Conservation (phyloP, 2,113 vertebrate genomes). For the Chascanopsetta lugubris region DNA sequence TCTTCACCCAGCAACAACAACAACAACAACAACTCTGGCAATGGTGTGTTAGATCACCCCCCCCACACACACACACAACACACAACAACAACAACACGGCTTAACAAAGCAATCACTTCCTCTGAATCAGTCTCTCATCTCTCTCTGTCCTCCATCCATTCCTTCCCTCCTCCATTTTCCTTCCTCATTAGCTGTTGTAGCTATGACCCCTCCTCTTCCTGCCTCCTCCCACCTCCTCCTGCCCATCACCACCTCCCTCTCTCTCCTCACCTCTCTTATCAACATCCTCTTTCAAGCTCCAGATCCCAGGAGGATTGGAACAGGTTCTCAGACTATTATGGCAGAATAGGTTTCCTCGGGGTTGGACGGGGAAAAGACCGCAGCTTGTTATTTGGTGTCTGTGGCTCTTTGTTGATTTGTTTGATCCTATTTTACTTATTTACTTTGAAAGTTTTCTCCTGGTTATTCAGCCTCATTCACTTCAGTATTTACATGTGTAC, state of each 20-base stretch:
- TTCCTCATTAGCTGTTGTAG: constrained; percentile 41
- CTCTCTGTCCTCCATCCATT: neutral
- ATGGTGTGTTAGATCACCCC: constrained; percentile 74
- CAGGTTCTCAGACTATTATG: constrained; percentile 36
- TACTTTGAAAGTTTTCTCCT: neutral
- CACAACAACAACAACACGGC: constrained; percentile 9
- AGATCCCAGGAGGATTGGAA: constrained; percentile 43
- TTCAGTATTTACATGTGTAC: neutral
- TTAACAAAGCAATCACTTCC: neutral
- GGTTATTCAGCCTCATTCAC: neutral
- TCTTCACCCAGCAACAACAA: constrained; percentile 91
- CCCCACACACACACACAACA: neutral
- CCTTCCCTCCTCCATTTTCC: constrained; percentile 21
- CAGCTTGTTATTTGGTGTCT: constrained; percentile 1
- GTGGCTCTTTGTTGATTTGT: constrained; percentile 1
- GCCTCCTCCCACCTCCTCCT: constrained; percentile 11
- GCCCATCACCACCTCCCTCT: constrained; percentile 38
- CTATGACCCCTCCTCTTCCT: constrained; percentile 22
- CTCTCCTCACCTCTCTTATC: constrained; percentile 66
- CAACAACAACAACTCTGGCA: constrained; percentile 89
- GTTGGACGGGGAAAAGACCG: constrained; percentile 11
- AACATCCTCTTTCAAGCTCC: constrained; percentile 42
- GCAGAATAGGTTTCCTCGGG: constrained; percentile 32
- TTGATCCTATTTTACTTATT: neutral
- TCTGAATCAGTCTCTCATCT: constrained; percentile 3